Evolutionary conservation across 2,113 vertebrate species (phyloP).

Genomic region (Spermophilus dauricus): DNA sequence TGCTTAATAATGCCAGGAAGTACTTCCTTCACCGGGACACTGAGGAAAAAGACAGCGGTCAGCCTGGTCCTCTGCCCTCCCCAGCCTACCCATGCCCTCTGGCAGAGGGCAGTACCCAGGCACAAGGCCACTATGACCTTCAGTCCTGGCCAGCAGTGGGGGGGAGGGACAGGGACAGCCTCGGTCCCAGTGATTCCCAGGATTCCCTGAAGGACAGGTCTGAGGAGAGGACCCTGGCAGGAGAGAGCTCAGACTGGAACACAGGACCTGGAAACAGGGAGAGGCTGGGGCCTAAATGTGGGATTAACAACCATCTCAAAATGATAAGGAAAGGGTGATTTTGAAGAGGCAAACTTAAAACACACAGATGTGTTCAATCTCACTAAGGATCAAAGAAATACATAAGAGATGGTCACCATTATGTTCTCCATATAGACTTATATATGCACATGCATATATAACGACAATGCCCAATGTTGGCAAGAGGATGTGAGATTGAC

Average conservation of each 20-base stretch:
- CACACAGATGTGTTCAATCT: not conserved
- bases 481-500: not conserved
- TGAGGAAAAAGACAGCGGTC: slow-evolving; percentile 75
- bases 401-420: not conserved
- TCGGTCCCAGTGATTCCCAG: not conserved
- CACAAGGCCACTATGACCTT: not conserved
- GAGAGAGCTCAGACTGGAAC: not conserved
- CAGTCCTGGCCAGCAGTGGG: not conserved
- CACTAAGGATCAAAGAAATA: slow-evolving; percentile 12
- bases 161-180: not conserved
- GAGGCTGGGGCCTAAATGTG: not conserved
- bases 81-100: not conserved
- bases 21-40: slow-evolving; percentile 95
- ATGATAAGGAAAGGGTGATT: not conserved
- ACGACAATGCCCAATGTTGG: not conserved
- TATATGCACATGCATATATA: not conserved
- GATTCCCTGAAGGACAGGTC: not conserved
- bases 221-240: not conserved
- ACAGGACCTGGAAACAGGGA: not conserved
- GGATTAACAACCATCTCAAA: not conserved
- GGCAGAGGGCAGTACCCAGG: not conserved
- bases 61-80: not conserved
- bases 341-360: slow-evolving; percentile 17
- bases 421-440: not conserved
- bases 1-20: slow-evolving; percentile 95